Conservation (phyloP, 2,797 vertebrate genomes). For the Etheostoma nigrum region DNA sequence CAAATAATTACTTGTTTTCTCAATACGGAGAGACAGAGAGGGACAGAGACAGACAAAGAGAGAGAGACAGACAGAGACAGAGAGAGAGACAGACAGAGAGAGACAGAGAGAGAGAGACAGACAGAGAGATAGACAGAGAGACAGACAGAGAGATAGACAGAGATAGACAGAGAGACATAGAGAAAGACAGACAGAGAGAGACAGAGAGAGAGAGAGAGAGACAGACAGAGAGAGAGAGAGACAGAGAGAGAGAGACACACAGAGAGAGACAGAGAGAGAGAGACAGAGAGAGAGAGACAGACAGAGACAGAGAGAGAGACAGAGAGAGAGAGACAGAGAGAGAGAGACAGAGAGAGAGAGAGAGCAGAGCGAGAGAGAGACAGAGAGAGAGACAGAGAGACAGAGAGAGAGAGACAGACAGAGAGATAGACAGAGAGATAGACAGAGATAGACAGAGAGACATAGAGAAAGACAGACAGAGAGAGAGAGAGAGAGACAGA, state of each 20-base stretch:
- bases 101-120: neutral
- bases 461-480: too few relatives aligned
- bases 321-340: neutral
- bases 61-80: neutral
- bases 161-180: neutral
- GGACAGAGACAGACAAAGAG: neutral
- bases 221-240: too few relatives aligned
- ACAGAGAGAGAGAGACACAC: too few relatives aligned
- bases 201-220: too few relatives aligned
- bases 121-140: neutral
- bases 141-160: neutral
- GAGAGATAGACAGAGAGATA: neutral
- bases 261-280: too few relatives aligned
- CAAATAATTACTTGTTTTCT: too few relatives aligned
- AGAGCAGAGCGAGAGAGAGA: neutral
- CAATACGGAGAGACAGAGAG: too few relatives aligned
- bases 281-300: neutral
- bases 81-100: neutral
- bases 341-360: neutral
- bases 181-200: neutral
- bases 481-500: too few relatives aligned
- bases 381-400: neutral
- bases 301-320: too few relatives aligned
- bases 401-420: neutral
- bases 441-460: too few relatives aligned